These are phyloP conservation scores for Rallus crepitans DNA, from an alignment of 2,797 vertebrate species.

Conservation along the genomic window DNA sequence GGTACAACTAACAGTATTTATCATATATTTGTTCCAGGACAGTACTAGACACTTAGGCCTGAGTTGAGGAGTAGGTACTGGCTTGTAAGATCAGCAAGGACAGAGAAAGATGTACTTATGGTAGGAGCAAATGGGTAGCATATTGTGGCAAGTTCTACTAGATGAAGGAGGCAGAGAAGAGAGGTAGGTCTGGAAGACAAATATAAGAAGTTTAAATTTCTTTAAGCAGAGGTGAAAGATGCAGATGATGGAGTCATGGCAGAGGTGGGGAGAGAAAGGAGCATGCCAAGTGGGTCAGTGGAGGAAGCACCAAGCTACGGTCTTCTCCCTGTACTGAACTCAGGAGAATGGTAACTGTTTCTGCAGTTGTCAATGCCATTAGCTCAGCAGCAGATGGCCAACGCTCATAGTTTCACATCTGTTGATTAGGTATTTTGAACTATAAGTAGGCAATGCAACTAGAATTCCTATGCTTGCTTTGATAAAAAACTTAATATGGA, in stretches of 20 bases:
- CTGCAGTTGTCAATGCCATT: background rate
- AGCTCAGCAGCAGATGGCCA: background rate
- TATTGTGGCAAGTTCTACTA: background rate
- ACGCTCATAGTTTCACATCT: background rate
- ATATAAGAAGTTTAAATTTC: background rate
- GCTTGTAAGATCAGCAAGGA: background rate
- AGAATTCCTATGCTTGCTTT: background rate
- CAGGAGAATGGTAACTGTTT: background rate
- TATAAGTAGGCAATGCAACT: background rate
- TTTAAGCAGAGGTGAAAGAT: background rate
- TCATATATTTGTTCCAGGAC: background rate
- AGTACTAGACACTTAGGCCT: background rate
- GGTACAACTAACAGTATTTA: background rate
- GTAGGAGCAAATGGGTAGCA: background rate
- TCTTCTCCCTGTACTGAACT: background rate
- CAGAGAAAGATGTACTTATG: background rate
- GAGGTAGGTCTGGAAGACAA: background rate
- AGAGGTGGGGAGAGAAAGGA: background rate
- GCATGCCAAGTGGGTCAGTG: background rate
- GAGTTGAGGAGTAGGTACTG: background rate
- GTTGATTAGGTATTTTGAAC: background rate
- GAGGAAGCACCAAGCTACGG: background rate
- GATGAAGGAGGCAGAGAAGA: background rate
- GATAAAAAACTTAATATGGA: background rate
- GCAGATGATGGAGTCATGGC: background rate